Conservation (phyloP, 1,140 invertebrate species). For the Melanaphis sacchari region DNA sequence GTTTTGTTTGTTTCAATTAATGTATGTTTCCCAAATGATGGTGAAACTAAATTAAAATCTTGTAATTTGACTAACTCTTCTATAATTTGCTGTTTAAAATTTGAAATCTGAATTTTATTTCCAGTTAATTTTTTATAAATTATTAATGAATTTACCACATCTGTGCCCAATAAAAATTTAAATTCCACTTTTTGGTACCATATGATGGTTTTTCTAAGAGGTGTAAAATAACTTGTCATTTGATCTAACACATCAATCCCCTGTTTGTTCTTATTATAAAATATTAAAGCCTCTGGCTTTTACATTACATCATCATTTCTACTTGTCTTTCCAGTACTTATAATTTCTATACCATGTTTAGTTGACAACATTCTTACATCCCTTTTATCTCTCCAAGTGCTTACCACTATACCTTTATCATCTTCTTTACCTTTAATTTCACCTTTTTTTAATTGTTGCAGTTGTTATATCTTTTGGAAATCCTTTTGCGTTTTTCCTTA, state of each 20-base stretch:
- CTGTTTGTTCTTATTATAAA: constrained; percentile 60
- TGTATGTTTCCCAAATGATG: neutral
- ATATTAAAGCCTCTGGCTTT: constrained; percentile 59
- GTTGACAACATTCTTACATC: constrained; percentile 64
- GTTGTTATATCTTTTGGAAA: constrained; percentile 1
- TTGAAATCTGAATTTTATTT: constrained; percentile 5
- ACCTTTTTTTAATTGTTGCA: constrained; percentile 60
- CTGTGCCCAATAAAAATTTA: neutral
- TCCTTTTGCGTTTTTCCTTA: constrained; percentile 59
- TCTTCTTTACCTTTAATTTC: constrained; percentile 56
- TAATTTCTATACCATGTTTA: constrained; percentile 60
- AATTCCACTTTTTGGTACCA: constrained; percentile 50
- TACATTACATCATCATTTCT: constrained; percentile 40
- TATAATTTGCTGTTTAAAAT: constrained; percentile 5
- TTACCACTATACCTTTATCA: constrained; percentile 60
- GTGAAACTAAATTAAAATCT: constrained; percentile 15
- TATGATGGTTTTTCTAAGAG: constrained; percentile 63
- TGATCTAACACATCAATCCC: constrained; percentile 64
- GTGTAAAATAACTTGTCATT: constrained; percentile 64
- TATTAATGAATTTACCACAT: neutral
- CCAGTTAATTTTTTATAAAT: constrained; percentile 8
- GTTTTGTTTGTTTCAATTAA: constrained; percentile 1
- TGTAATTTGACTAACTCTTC: constrained; percentile 10
- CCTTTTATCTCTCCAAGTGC: constrained; percentile 64
- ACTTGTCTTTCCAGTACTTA: neutral